Conservation (phyloP, 1,140 invertebrate genomes). For the Ooceraea biroi region DNA sequence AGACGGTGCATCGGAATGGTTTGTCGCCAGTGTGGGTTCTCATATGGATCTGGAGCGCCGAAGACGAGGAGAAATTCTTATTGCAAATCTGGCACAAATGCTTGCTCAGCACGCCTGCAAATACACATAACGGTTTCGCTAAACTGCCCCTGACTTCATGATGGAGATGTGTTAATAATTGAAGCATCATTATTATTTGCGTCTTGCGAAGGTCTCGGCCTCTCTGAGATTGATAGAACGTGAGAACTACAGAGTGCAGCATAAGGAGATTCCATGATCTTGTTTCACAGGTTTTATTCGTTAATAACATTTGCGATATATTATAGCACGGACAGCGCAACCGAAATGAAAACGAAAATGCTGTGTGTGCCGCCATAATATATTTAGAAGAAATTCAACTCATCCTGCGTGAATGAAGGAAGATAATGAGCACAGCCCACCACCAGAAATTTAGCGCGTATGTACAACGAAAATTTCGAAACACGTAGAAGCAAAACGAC, state of each 20-base stretch:
- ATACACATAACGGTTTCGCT: conserved; percentile 86
- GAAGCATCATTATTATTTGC: not conserved
- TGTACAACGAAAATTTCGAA: not conserved
- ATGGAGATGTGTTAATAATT: not conserved
- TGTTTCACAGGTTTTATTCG: not conserved
- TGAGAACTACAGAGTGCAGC: not conserved
- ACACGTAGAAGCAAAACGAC: conserved; percentile 14
- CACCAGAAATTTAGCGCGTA: conserved; percentile 4
- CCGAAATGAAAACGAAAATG: conserved; percentile 2
- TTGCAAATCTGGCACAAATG: conserved; percentile 98
- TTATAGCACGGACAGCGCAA: not conserved
- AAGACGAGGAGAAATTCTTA: conserved; percentile 98
- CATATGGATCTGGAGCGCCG: conserved; percentile 99
- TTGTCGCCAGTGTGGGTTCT: conserved; percentile 99
- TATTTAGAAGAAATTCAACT: conserved; percentile 28
- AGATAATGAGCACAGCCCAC: not conserved
- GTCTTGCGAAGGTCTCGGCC: conserved; percentile 10
- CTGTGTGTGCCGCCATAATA: not conserved
- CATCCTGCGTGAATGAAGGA: not conserved
- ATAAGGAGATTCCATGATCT: not conserved
- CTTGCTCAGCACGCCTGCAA: conserved; percentile 90
- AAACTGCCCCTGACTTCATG: conserved; percentile 74
- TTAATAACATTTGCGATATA: conserved; percentile 4
- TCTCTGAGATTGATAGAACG: conserved; percentile 5
- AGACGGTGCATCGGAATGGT: conserved; percentile 98